These are phyloP conservation scores for Oligia latruncula DNA, from an alignment of 2,888 invertebrate species.

Conservation along the genomic window DNA sequence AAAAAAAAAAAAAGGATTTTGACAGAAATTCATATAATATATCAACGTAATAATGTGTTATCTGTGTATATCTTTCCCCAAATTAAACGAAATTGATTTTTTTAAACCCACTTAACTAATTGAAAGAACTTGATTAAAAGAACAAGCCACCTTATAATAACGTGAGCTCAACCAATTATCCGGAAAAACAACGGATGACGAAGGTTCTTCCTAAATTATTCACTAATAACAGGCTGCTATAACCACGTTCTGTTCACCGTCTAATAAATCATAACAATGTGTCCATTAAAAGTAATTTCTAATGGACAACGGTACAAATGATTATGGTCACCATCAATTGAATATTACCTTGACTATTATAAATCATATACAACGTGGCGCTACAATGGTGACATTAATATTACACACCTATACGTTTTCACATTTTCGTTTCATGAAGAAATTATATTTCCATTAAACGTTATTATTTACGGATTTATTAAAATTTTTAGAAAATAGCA, in stretches of 20 bases:
- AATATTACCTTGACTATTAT: slow-evolving; percentile 16
- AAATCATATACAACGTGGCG: neutral
- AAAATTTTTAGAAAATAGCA: no score
- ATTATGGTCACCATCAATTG: slow-evolving; percentile 23
- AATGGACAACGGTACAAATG: slow-evolving; percentile 32
- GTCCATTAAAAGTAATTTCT: slow-evolving; percentile 32
- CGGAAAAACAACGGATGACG: neutral
- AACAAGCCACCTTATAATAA: neutral
- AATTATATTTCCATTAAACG: no score
- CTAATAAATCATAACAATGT: slow-evolving; percentile 26
- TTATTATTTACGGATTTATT: no score
- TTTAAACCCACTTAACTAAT: neutral
- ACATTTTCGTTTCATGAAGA: no score
- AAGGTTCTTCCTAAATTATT: neutral
- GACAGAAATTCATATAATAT: no score
- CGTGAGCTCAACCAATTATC: neutral
- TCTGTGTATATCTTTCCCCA: no score
- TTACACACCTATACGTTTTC: no score
- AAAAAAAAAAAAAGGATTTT: no score
- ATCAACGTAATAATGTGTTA: no score
- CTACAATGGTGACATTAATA: no score
- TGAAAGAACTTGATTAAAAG: no score
- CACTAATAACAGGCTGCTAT: neutral
- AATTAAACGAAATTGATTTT: neutral
- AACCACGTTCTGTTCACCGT: neutral